Conservation (phyloP, 2,888 invertebrate species). For the Flabesymbios commensalis region DNA sequence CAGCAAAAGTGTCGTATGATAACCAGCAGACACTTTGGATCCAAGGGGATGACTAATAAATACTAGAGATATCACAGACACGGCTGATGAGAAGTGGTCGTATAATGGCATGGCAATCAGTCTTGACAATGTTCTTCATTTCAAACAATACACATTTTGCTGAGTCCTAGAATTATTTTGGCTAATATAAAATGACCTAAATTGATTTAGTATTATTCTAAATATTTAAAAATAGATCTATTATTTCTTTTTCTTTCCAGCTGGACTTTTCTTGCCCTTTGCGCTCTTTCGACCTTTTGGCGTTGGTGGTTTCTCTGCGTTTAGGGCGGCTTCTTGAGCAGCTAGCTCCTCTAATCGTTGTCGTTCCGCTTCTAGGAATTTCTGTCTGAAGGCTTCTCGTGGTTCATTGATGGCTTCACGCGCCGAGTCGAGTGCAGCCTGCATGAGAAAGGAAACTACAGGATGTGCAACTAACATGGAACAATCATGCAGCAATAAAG, state of each 20-base stretch:
- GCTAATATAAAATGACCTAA: too few species aligned
- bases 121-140: too few species aligned
- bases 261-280: conserved; percentile 50
- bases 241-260: conserved; percentile 47
- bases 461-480: background rate
- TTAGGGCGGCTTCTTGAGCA: conserved; percentile 50
- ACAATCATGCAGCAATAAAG: background rate
- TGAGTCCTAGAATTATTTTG: too few species aligned
- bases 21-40: too few species aligned
- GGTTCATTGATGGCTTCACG: conserved; percentile 50
- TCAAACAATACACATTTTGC: too few species aligned
- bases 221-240: too few species aligned
- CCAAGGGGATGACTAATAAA: too few species aligned
- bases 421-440: conserved; percentile 49
- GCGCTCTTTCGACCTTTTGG: conserved; percentile 52
- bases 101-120: too few species aligned
- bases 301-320: conserved; percentile 49
- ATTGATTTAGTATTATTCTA: too few species aligned
- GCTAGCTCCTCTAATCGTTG: conserved; percentile 53
- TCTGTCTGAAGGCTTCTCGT: conserved; percentile 57
- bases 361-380: conserved; percentile 55
- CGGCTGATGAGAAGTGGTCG: too few species aligned
- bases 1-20: too few species aligned
- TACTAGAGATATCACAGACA: too few species aligned
- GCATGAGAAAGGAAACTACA: background rate